These are phyloP conservation scores for Drosophila rufa DNA, from an alignment of 1,140 invertebrate genomes.

Conservation along the genomic window DNA sequence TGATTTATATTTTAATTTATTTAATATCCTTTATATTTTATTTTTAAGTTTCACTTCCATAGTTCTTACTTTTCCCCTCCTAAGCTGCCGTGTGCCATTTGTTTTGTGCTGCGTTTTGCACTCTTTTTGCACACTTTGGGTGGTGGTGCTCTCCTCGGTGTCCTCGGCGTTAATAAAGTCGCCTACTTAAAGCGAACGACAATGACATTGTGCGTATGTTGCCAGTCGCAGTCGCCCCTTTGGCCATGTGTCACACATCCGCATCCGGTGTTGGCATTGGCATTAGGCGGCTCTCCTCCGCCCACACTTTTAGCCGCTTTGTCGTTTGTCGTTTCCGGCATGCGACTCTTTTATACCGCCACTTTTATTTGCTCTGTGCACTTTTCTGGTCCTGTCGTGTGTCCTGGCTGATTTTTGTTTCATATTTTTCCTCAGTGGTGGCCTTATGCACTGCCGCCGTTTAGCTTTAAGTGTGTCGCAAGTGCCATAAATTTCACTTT, in stretches of 20 bases:
- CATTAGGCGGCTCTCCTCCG: constrained; percentile 49
- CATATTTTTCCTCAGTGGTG: constrained; percentile 41
- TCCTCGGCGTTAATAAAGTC: constrained; percentile 81
- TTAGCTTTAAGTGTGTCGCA: constrained; percentile 37
- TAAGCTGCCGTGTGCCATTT: constrained; percentile 45
- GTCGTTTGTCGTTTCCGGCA: constrained; percentile 70
- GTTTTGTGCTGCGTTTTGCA: constrained; percentile 36
- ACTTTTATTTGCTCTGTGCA: constrained; percentile 52
- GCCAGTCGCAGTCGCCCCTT: constrained; percentile 35
- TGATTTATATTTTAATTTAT: too few relatives aligned
- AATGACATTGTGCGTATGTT: constrained; percentile 64
- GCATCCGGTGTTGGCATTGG: constrained; percentile 78
- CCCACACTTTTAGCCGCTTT: constrained; percentile 7
- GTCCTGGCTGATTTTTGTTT: constrained; percentile 44
- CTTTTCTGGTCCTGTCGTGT: constrained; percentile 15
- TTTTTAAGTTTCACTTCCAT: background rate
- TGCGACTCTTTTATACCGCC: constrained; percentile 62
- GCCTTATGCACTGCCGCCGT: constrained; percentile 26
- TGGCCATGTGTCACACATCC: constrained; percentile 78
- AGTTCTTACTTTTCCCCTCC: constrained; percentile 12
- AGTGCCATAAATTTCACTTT: constrained; percentile 58
- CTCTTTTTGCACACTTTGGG: constrained; percentile 31
- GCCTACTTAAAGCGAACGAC: constrained; percentile 75
- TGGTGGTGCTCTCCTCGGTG: constrained; percentile 38
- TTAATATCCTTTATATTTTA: background rate